A percentile compares a stretch with the other conserved stretches of the same genome.
Evolutionary conservation across 2,113 vertebrate genomes (phyloP).

Genomic region (Stictonetta naevosa): DNA sequence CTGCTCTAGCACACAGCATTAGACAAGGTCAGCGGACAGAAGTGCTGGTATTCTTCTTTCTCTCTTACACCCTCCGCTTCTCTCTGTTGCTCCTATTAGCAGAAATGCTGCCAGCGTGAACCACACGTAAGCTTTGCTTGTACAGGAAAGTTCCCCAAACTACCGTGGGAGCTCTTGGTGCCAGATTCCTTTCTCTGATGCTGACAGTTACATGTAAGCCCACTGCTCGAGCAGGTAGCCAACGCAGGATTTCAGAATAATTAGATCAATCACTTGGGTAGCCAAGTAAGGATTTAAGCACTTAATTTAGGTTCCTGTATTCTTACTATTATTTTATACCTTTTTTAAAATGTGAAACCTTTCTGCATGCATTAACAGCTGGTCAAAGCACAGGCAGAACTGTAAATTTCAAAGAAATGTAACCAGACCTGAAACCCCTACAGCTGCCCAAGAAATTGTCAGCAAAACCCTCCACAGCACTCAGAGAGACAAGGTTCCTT

Average conservation of each 20-base stretch:
- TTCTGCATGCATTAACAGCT: background rate
- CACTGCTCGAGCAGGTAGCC: background rate
- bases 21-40: too few species aligned
- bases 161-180: background rate
- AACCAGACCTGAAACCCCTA: background rate
- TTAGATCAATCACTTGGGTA: background rate
- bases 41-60: background rate
- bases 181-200: background rate
- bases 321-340: background rate
- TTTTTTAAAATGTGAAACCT: background rate
- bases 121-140: background rate
- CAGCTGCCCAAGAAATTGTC: background rate
- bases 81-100: background rate
- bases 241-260: background rate
- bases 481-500: background rate
- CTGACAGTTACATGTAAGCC: background rate
- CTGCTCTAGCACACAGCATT: background rate
- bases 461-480: background rate
- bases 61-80: background rate
- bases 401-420: background rate
- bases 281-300: background rate
- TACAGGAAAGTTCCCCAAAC: background rate
- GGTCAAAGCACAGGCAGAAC: background rate
- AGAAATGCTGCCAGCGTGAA: background rate
- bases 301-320: background rate